A percentile compares a stretch with the other conserved stretches of the same genome.
Conservation (phyloP, 2,888 invertebrate genomes). For the Caenorhabditis angaria region DNA sequence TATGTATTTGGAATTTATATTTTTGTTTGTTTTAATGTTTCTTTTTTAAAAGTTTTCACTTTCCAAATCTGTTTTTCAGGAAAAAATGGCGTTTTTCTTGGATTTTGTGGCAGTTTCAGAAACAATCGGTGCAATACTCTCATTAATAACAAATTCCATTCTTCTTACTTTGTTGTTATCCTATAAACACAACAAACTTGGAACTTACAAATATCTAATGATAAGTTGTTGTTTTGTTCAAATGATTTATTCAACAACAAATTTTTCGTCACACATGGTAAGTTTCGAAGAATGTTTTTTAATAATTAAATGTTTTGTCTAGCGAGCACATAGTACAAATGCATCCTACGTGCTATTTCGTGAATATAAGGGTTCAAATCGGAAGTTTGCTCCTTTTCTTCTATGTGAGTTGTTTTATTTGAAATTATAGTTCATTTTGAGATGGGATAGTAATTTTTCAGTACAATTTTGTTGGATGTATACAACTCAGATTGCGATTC, state of each 20-base stretch:
- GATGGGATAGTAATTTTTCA: no score
- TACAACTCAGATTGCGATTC: constrained; percentile 23
- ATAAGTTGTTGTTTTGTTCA: constrained; percentile 7
- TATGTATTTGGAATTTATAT: no score
- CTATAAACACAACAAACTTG: not conserved
- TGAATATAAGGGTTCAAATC: constrained; percentile 25
- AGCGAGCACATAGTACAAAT: constrained; percentile 26
- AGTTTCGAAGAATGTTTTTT: constrained; percentile 14
- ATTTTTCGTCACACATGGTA: constrained; percentile 8
- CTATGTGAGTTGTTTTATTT: constrained; percentile 16
- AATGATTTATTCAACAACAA: constrained; percentile 9
- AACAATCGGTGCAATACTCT: not conserved
- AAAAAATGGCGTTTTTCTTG: not conserved
- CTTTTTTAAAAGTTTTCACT: no score
- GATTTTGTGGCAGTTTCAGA: not conserved
- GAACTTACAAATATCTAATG: constrained; percentile 16
- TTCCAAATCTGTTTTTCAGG: no score
- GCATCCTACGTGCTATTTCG: constrained; percentile 24
- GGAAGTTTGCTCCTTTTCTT: constrained; percentile 24
- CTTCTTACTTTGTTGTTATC: not conserved
- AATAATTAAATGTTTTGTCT: no score
- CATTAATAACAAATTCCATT: not conserved
- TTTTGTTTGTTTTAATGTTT: no score
- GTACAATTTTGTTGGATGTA: constrained; percentile 39
- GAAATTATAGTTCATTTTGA: no score